These are phyloP conservation scores for Monoplex corrugatus DNA, from an alignment of 2,888 invertebrate genomes.

Conservation along the genomic window DNA sequence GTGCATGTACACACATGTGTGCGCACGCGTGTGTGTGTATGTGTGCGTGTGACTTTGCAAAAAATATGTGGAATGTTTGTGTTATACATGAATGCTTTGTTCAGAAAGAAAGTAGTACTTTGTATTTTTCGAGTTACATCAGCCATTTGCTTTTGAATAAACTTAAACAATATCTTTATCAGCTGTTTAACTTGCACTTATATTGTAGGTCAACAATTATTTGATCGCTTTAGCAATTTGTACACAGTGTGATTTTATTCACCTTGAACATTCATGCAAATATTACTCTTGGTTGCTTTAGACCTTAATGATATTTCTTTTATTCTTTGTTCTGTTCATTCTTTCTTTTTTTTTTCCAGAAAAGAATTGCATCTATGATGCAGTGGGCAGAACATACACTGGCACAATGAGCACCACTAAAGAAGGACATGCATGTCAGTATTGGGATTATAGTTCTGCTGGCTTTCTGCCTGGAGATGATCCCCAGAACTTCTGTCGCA, in stretches of 20 bases:
- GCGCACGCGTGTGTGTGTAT: slow-evolving; percentile 3
- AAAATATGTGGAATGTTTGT: too few relatives aligned
- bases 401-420: slow-evolving; percentile 52
- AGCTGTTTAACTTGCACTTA: too few relatives aligned
- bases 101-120: too few relatives aligned
- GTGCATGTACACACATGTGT: background rate
- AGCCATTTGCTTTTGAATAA: too few relatives aligned
- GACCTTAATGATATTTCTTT: too few relatives aligned
- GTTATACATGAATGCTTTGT: too few relatives aligned
- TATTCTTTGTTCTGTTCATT: background rate
- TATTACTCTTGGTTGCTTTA: too few relatives aligned
- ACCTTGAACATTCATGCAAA: background rate
- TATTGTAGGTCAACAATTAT: too few relatives aligned
- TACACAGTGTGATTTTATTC: background rate
- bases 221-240: too few relatives aligned
- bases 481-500: slow-evolving; percentile 64
- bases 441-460: slow-evolving; percentile 47
- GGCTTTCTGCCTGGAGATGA: slow-evolving; percentile 62
- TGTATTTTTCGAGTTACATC: too few relatives aligned
- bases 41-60: background rate
- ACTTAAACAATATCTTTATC: too few relatives aligned
- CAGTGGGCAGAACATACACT: slow-evolving; percentile 56
- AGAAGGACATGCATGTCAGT: slow-evolving; percentile 47
- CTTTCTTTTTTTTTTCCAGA: slow-evolving; percentile 52
- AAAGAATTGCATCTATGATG: slow-evolving; percentile 59